phyloP scores from a whole-genome alignment of 2,888 invertebrate species.

The Epirrita christyi region DNA sequence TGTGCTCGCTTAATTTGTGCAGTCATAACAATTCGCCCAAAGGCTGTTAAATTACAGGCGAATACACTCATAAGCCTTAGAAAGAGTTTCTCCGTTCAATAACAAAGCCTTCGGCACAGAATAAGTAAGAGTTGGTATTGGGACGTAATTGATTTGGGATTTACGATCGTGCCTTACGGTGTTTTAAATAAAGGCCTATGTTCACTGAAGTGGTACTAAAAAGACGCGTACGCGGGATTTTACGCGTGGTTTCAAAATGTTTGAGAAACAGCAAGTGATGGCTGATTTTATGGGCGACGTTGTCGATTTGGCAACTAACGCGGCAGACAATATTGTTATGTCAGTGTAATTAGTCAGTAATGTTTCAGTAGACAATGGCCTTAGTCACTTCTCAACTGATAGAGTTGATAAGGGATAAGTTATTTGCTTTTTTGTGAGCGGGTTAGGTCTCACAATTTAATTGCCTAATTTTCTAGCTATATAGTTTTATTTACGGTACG shows the following conservation, averaged over 20 bases:
- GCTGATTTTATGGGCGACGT: too few species aligned
- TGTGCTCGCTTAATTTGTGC: conserved; percentile 6
- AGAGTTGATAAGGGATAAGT: conserved; percentile 2
- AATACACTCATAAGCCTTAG: conserved; percentile 11
- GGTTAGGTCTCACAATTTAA: conserved; percentile 8
- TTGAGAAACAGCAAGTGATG: too few species aligned
- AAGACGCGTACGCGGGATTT: too few species aligned
- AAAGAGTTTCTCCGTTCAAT: conserved; percentile 10
- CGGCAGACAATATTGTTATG: too few species aligned
- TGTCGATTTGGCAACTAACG: too few species aligned
- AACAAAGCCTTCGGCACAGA: conserved; percentile 18
- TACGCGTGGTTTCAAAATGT: too few species aligned
- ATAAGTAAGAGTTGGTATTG: conserved; percentile 14
- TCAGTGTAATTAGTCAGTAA: too few species aligned
- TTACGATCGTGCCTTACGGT: conserved; percentile 17
- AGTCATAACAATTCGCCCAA: conserved; percentile 2
- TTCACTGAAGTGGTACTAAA: conserved; percentile 8
- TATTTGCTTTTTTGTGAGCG: conserved; percentile 3
- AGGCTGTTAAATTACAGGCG: conserved; percentile 10
- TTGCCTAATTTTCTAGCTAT: conserved; percentile 2
- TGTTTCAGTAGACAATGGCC: conserved; percentile 2
- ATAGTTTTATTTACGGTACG: not conserved
- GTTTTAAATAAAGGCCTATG: conserved; percentile 18
- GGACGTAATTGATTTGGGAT: conserved; percentile 23
- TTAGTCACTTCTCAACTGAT: not conserved